phyloP scores from a whole-genome alignment of 2,113 vertebrate species.

The Motacilla alba region DNA sequence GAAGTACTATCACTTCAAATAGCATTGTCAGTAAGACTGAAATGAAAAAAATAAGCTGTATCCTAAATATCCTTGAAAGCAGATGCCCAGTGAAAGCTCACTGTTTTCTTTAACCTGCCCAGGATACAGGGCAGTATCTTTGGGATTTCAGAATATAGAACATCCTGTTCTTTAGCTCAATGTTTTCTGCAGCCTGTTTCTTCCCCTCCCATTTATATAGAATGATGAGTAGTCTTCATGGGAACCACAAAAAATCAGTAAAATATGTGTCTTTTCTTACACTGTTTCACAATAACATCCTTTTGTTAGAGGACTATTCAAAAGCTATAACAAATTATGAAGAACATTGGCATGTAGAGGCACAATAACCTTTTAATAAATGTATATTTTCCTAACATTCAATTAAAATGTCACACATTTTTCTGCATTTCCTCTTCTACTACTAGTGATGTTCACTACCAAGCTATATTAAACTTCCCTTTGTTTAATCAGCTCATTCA shows the following conservation, averaged over 20 bases:
- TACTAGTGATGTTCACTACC: not conserved
- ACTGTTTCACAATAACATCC: not conserved
- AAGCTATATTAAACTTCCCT: not conserved
- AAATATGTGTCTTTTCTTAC: not conserved
- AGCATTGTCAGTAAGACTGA: not conserved
- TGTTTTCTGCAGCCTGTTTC: not conserved
- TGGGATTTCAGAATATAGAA: not conserved
- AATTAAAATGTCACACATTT: not conserved
- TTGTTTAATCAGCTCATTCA: slow-evolving; percentile 28
- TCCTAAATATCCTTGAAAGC: not conserved
- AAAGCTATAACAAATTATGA: not conserved
- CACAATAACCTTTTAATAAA: slow-evolving; percentile 11
- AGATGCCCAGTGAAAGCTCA: not conserved
- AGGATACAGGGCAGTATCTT: not conserved
- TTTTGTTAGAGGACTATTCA: not conserved
- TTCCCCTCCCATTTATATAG: not conserved
- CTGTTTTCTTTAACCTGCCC: not conserved
- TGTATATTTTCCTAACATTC: slow-evolving; percentile 9
- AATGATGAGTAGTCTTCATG: not conserved
- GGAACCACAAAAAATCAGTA: not conserved
- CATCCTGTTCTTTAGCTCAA: not conserved
- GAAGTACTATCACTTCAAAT: not conserved
- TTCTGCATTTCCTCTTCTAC: not conserved
- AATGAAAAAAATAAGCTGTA: not conserved
- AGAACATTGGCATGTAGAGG: not conserved